These are phyloP conservation scores for Pterostichus niger DNA, from an alignment of 2,888 invertebrate species.

Conservation along the genomic window DNA sequence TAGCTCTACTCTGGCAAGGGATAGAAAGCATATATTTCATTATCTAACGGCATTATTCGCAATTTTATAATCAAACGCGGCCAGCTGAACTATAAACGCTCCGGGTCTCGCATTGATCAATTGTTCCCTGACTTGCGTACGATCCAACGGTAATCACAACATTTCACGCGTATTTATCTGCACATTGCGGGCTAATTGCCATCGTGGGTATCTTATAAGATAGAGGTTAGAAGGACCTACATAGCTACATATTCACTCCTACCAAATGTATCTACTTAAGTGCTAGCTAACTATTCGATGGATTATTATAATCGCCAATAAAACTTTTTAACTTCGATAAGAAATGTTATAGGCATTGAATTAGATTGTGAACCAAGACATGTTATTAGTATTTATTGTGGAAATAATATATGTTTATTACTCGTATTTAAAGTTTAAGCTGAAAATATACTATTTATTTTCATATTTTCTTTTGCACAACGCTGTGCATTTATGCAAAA, in stretches of 20 bases:
- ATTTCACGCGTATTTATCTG: slow-evolving; percentile 48
- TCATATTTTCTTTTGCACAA: neutral
- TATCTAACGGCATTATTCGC: slow-evolving; percentile 66
- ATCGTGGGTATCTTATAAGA: neutral
- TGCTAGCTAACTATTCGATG: neutral
- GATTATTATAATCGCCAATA: slow-evolving; percentile 32
- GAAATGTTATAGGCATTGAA: neutral
- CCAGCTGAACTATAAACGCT: slow-evolving; percentile 62
- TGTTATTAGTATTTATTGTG: no score
- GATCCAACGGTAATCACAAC: slow-evolving; percentile 44
- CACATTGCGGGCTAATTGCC: slow-evolving; percentile 35
- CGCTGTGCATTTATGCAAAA: no score
- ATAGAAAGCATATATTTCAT: slow-evolving; percentile 67
- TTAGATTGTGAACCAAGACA: no score
- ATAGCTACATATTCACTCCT: neutral
- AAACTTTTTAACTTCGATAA: neutral
- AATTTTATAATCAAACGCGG: slow-evolving; percentile 66
- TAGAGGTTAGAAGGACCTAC: slow-evolving; percentile 30
- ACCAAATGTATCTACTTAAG: no score
- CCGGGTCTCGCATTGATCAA: slow-evolving; percentile 57
- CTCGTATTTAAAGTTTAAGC: no score
- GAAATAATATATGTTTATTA: no score
- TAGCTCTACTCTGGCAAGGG: slow-evolving; percentile 5
- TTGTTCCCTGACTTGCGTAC: slow-evolving; percentile 51
- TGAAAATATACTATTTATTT: neutral